Percentiles rank a stretch among this genome's conserved stretches.
Evolutionary conservation across 2,888 invertebrate genomes (phyloP).

Genomic region (Mythimna ferrago): DNA sequence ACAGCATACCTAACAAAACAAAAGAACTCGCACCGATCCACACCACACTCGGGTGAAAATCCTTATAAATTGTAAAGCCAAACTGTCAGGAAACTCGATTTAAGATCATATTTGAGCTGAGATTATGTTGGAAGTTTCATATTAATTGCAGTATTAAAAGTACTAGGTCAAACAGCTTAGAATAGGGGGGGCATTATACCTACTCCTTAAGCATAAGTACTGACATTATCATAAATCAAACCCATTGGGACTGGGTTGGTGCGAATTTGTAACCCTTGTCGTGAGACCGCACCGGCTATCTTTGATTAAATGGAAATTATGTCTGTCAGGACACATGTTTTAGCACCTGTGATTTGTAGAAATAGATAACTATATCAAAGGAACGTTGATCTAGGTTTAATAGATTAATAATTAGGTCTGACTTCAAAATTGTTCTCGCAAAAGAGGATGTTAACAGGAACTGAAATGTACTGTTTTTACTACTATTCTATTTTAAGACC

Average conservation of each 20-base stretch:
- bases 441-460: background rate
- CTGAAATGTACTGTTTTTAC: background rate
- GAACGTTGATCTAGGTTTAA: background rate
- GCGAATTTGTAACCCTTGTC: slow-evolving; percentile 56
- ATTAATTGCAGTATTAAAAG: slow-evolving; percentile 12
- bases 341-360: slow-evolving; percentile 44
- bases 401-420: background rate
- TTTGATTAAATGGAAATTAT: slow-evolving; percentile 63
- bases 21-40: background rate
- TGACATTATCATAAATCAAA: slow-evolving; percentile 47
- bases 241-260: slow-evolving; percentile 26
- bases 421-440: background rate
- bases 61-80: background rate
- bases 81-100: background rate
- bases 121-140: slow-evolving; percentile 6
- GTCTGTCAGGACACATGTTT: slow-evolving; percentile 31
- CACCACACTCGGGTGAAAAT: background rate
- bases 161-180: background rate
- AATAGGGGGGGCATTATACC: slow-evolving; percentile 5
- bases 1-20: background rate
- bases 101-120: slow-evolving; percentile 8
- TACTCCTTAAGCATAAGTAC: slow-evolving; percentile 10
- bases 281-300: slow-evolving; percentile 22
- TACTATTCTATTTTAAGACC: background rate
- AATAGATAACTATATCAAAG: no score